phyloP scores from a whole-genome alignment of 1,140 invertebrate genomes.

The Rhopalosiphum padi region DNA sequence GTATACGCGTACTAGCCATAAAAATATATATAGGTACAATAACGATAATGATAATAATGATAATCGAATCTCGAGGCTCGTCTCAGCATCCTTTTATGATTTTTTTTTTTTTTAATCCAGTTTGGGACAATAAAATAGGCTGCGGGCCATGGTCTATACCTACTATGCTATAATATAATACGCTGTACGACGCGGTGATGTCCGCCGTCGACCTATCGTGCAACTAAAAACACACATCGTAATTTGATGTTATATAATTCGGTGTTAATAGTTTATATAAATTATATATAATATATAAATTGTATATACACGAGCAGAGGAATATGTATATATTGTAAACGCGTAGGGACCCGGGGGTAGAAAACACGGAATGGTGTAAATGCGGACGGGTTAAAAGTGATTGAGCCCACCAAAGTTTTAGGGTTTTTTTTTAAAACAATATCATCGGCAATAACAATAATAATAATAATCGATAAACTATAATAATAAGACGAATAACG shows the following conservation, averaged over 20 bases:
- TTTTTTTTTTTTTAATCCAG: constrained; percentile 52
- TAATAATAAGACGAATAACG: not conserved
- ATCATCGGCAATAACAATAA: not conserved
- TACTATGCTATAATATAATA: not conserved
- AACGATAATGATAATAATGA: constrained; percentile 19
- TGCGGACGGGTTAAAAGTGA: not conserved
- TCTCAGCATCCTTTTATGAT: constrained; percentile 32
- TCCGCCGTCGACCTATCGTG: not conserved
- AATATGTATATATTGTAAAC: not conserved
- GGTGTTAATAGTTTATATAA: not conserved
- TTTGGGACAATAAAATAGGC: constrained; percentile 40
- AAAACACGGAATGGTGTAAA: not conserved
- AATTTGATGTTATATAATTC: not conserved
- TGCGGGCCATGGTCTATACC: constrained; percentile 38
- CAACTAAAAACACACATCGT: not conserved
- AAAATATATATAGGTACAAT: not conserved
- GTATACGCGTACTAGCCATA: not conserved
- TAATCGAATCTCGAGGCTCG: constrained; percentile 49
- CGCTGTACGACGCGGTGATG: not conserved
- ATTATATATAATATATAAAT: not conserved
- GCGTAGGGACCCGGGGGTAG: not conserved
- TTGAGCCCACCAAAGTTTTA: not conserved
- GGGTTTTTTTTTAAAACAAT: not conserved
- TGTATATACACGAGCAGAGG: not conserved
- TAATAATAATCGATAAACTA: not conserved